phyloP scores from a whole-genome alignment of 92 coral and sea anemone genomes.

The Bergia sp. region DNA sequence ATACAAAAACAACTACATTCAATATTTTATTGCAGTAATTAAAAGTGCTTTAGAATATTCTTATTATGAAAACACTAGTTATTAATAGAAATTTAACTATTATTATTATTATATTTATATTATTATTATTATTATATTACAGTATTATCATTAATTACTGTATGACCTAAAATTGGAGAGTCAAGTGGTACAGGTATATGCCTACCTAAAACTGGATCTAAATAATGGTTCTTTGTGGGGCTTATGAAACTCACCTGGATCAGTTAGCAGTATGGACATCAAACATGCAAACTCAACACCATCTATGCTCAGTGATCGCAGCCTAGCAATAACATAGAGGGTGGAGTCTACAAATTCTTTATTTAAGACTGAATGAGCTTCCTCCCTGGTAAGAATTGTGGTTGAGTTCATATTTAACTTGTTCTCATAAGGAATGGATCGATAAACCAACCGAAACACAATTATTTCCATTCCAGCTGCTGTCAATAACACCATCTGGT shows the following conservation, averaged over 20 bases:
- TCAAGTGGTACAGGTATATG: no score
- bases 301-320: slow-evolving; percentile 79
- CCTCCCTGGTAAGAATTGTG: slow-evolving; percentile 70
- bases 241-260: slow-evolving; percentile 70
- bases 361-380: slow-evolving; percentile 74
- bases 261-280: slow-evolving; percentile 40
- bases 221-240: no score
- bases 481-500: slow-evolving; percentile 82
- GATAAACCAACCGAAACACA: slow-evolving; percentile 77
- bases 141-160: no score
- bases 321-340: slow-evolving; percentile 86
- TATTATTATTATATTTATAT: no score
- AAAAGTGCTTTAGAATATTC: no score
- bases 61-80: no score
- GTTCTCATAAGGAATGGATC: slow-evolving; percentile 86
- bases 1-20: no score
- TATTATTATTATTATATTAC: no score
- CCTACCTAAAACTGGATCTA: no score
- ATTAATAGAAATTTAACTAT: no score
- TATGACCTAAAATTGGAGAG: no score
- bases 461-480: slow-evolving; percentile 50
- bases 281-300: slow-evolving; percentile 90
- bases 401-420: slow-evolving; percentile 82
- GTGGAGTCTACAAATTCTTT: slow-evolving; percentile 92
- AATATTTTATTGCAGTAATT: no score